Evolutionary conservation across 2,888 invertebrate genomes (phyloP).

Genomic region (Machimus atricapillus): DNA sequence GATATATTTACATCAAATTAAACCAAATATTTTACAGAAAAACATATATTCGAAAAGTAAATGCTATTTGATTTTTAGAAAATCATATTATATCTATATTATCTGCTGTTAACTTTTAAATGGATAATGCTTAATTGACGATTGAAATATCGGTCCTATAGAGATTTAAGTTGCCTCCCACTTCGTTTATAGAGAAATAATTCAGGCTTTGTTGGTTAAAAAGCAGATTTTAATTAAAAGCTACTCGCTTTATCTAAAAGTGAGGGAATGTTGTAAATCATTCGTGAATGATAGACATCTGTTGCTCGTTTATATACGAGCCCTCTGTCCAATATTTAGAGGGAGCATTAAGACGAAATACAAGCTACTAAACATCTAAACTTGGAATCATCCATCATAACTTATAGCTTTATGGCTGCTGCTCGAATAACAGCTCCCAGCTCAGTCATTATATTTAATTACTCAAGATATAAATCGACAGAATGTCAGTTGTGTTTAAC

Average conservation of each 20-base stretch:
- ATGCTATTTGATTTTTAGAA: too few species aligned
- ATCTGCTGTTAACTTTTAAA: too few species aligned
- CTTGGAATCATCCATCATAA: background rate
- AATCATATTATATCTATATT: too few species aligned
- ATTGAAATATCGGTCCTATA: too few species aligned
- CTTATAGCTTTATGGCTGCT: background rate
- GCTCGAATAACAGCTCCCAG: background rate
- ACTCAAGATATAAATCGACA: background rate
- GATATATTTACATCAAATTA: background rate
- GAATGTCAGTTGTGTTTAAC: background rate
- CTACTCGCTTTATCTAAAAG: background rate
- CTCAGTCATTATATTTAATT: background rate
- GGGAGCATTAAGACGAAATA: background rate
- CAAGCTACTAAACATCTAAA: background rate
- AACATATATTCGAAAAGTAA: too few species aligned
- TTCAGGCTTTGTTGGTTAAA: background rate
- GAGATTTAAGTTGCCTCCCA: too few species aligned
- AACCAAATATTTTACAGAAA: background rate
- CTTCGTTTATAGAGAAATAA: too few species aligned
- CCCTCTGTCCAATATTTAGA: background rate
- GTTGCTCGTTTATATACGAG: background rate
- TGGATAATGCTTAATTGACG: too few species aligned
- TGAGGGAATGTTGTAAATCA: background rate
- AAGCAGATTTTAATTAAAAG: background rate
- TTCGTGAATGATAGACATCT: background rate